Evolutionary conservation across 2,113 vertebrate genomes (phyloP).

Genomic region (Megalops atlanticus): DNA sequence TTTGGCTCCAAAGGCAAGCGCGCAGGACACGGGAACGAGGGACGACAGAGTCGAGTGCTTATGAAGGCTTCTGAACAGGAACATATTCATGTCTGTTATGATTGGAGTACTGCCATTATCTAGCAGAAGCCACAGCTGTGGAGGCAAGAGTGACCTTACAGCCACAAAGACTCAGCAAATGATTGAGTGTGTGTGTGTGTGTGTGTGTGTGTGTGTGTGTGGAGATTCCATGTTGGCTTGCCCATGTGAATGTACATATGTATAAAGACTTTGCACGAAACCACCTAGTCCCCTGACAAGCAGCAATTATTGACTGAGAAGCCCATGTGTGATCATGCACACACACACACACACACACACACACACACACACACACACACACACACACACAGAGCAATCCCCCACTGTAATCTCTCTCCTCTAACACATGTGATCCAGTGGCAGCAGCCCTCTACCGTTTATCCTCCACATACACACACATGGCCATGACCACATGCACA

Average conservation of each 20-base stretch:
- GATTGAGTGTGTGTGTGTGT: background rate
- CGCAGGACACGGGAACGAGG: too few species aligned
- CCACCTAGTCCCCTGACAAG: background rate
- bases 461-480: constrained; percentile 2
- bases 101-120: background rate
- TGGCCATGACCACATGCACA: constrained; percentile 19
- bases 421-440: constrained; percentile 8
- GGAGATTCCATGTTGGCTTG: background rate
- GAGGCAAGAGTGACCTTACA: background rate
- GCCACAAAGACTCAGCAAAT: background rate
- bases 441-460: background rate
- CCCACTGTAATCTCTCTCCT: background rate
- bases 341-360: background rate
- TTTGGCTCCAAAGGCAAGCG: too few species aligned
- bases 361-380: constrained; percentile 7
- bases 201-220: background rate
- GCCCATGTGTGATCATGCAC: background rate
- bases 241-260: background rate
- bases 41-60: too few species aligned
- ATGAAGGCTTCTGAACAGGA: too few species aligned
- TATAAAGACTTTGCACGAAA: background rate
- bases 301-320: background rate
- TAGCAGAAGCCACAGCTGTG: background rate
- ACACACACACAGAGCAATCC: constrained; percentile 1
- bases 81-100: background rate